phyloP scores from a whole-genome alignment of 1,140 invertebrate species.

The Bombus confusus region DNA sequence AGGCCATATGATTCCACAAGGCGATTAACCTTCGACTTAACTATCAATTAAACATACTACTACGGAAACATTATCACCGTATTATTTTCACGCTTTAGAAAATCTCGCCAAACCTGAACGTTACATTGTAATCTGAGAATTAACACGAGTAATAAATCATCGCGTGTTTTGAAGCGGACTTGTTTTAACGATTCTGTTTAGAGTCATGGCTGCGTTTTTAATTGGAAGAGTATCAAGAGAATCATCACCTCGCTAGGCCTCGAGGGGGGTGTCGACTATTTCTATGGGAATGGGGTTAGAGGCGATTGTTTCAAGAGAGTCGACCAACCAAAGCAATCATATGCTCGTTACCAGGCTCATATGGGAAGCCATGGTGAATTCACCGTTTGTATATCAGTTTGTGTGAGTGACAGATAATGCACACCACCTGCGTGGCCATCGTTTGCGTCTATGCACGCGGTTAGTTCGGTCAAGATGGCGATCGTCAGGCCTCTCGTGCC shows the following conservation, averaged over 20 bases:
- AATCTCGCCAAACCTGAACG: not conserved
- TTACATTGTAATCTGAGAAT: not conserved
- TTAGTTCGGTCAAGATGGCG: conserved; percentile 49
- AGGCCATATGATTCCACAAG: not conserved
- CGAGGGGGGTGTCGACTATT: conserved; percentile 15
- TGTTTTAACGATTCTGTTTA: not conserved
- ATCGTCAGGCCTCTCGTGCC: conserved; percentile 44
- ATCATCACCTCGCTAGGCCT: conserved; percentile 20
- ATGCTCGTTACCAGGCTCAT: conserved; percentile 48
- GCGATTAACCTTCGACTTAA: not conserved
- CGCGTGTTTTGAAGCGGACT: too few relatives aligned
- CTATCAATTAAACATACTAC: not conserved
- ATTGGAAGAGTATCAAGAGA: not conserved
- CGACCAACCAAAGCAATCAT: conserved; percentile 58
- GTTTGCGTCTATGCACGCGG: conserved; percentile 27
- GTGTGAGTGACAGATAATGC: conserved; percentile 53
- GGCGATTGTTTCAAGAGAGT: conserved; percentile 39
- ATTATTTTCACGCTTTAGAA: not conserved
- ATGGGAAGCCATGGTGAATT: conserved; percentile 52
- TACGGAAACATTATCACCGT: not conserved
- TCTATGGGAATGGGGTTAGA: conserved; percentile 9
- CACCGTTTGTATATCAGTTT: conserved; percentile 8
- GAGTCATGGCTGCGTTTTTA: not conserved
- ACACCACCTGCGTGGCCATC: conserved; percentile 50
- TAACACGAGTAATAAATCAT: not conserved